Evolutionary conservation across 2,797 vertebrate genomes (phyloP), one percentile per base, ranked within the genome.

Genomic region (Aplochiton taeniatus): DNA sequence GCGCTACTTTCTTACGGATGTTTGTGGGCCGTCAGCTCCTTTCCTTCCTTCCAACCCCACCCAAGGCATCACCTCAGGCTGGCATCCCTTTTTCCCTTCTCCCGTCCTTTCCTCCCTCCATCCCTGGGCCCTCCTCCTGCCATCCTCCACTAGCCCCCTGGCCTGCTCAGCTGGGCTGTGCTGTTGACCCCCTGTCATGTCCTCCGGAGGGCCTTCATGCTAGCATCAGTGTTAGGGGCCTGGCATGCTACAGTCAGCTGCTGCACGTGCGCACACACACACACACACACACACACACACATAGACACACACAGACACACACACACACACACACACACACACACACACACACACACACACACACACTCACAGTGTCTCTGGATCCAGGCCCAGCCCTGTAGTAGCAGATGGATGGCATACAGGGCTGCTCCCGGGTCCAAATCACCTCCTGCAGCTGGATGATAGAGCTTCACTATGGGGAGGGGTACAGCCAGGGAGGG

Each of bases 341-440:
- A 63, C 14, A 47, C 52, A 56, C 76, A 75, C 79, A 45, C 43
- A 46, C 48, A 50, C n/a, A 60, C 48, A 68, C 44, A 42, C 66
- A 63, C 49, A 48, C 58, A 48, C 18, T 14, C 31, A 31, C 81
- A 78, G 58, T 59, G 59, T 45, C 65, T 55, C 64, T 71, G 73
- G 79, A 75, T 62, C 58, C 61, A 58, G 68, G 76, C 73, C 78
- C 73, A 58, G 75, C 51, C 17, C 64, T 65, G 63, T 65, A 59
- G 61, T 47, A 77, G 73, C 86, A 90, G 83, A 88, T 87, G 85
- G 83, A 77, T 70, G 78, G 77, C 75, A 74, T 58, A 74, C 71
- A 67, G 74, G 70, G 69, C 77, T 12, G 73, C 78, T 84, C 68
- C 50, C 58, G 77, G 85, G 73, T 82, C 80, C 81, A 84, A 83